Percentiles rank a stretch among this genome's conserved stretches.
These are phyloP conservation scores for Lineus longissimus DNA, from an alignment of 1,140 invertebrate genomes.

Conservation along the genomic window DNA sequence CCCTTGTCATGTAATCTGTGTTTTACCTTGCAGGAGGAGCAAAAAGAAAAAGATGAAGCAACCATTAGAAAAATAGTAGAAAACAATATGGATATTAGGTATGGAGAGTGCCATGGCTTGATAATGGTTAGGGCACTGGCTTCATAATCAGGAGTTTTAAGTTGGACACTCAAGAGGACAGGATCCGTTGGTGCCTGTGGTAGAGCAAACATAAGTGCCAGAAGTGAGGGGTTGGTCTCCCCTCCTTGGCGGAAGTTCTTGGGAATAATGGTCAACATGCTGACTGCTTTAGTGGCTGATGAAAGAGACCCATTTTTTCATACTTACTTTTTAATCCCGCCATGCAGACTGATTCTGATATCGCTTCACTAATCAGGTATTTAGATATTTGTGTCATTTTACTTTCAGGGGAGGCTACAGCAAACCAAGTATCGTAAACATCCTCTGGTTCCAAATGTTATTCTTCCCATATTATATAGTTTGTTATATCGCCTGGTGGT, in stretches of 20 bases:
- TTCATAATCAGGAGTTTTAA: too few species aligned
- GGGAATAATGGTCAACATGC: too few species aligned
- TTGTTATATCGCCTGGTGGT: constrained; percentile 69
- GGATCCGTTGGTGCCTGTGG: too few species aligned
- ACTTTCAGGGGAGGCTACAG: constrained; percentile 73
- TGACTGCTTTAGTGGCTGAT: too few species aligned
- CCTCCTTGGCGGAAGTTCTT: too few species aligned
- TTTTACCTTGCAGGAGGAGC: constrained; percentile 61
- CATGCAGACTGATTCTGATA: too few species aligned
- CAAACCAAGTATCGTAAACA: constrained; percentile 68
- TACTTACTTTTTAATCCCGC: too few species aligned
- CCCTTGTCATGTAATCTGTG: neutral
- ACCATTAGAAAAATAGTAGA: constrained; percentile 77
- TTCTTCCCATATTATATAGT: constrained; percentile 70
- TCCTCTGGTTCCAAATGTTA: constrained; percentile 78
- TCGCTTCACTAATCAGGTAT: too few species aligned
- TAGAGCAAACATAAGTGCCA: too few species aligned
- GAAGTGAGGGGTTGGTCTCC: too few species aligned
- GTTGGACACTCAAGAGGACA: too few species aligned
- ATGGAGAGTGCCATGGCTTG: neutral
- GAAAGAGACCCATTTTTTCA: too few species aligned
- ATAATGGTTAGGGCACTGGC: neutral
- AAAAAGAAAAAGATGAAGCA: constrained; percentile 73
- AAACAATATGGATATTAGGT: constrained; percentile 82
- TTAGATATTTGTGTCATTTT: constrained; percentile 1